These are phyloP conservation scores for Megaptera novaeangliae DNA, from an alignment of 2,113 vertebrate genomes.

Conservation along the genomic window DNA sequence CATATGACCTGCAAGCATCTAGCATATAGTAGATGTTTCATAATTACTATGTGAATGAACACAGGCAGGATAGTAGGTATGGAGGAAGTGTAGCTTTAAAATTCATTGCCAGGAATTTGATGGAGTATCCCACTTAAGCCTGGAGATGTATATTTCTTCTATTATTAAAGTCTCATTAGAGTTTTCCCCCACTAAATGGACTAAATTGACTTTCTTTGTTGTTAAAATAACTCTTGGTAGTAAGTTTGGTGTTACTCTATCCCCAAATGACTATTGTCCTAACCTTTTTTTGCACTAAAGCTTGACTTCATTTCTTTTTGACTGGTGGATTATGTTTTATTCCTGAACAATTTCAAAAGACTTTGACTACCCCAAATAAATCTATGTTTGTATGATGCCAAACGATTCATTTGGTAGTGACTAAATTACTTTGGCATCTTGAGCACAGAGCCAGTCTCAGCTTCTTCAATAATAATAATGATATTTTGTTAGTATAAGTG, in stretches of 20 bases:
- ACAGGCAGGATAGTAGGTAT: neutral
- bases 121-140: neutral
- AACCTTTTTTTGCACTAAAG: neutral
- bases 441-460: neutral
- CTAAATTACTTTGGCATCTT: conserved; percentile 47
- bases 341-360: conserved; percentile 12
- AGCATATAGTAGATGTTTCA: neutral
- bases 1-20: neutral
- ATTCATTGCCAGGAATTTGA: neutral
- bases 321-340: conserved; percentile 29
- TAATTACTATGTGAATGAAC: neutral
- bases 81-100: conserved; percentile 15
- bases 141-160: conserved; percentile 22
- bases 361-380: neutral
- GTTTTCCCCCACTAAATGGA: neutral
- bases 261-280: neutral
- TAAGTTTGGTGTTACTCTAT: neutral
- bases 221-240: conserved; percentile 40
- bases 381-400: neutral
- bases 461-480: conserved; percentile 7
- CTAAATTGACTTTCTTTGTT: conserved; percentile 42
- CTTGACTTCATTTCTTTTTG: conserved; percentile 46
- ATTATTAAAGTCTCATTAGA: conserved; percentile 40
- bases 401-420: neutral
- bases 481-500: neutral